These are phyloP conservation scores for Gopherus evgoodei DNA, from an alignment of 2,113 vertebrate species.

Conservation along the genomic window DNA sequence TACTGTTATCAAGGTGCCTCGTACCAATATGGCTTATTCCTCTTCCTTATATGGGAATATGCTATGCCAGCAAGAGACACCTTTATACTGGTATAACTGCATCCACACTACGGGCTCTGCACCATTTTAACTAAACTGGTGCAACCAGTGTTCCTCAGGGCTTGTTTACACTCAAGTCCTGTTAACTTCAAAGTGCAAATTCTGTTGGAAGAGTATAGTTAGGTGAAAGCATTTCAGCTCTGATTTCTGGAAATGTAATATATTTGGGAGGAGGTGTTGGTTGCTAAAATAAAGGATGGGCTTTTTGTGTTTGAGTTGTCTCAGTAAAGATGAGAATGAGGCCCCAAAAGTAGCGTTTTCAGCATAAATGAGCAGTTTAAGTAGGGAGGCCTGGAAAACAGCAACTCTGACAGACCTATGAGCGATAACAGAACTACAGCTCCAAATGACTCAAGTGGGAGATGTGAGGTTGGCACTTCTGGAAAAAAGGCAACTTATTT, in stretches of 20 bases:
- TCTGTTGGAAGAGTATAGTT: not conserved
- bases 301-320: not conserved
- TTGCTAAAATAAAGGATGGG: not conserved
- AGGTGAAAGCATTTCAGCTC: not conserved
- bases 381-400: not conserved
- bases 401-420: not conserved
- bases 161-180: not conserved
- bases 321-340: not conserved
- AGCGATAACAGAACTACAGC: not conserved
- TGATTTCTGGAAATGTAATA: not conserved
- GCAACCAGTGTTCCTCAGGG: not conserved
- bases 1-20: not conserved
- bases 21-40: too few relatives aligned
- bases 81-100: not conserved
- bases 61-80: not conserved
- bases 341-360: not conserved
- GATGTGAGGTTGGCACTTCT: not conserved
- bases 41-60: not conserved
- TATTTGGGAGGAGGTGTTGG: not conserved
- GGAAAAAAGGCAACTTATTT: not conserved
- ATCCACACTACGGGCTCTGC: not conserved
- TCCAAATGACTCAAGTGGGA: not conserved
- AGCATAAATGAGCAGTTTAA: not conserved
- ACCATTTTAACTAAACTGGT: not conserved
- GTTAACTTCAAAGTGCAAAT: not conserved